phyloP scores from a whole-genome alignment of 2,888 invertebrate species.

The Eupithecia inturbata region DNA sequence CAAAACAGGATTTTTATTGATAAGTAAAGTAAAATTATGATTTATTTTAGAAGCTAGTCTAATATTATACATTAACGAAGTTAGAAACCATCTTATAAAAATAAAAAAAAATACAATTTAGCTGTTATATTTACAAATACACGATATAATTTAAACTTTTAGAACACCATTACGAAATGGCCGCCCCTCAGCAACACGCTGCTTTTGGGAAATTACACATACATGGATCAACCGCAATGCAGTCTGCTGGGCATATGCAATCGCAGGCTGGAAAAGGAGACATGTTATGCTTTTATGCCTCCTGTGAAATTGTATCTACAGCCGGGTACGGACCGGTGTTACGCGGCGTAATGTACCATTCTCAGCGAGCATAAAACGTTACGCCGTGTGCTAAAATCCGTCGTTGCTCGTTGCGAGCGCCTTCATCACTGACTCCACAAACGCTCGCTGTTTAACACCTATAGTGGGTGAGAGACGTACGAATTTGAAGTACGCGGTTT shows the following conservation, averaged over 20 bases:
- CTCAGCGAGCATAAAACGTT: no score
- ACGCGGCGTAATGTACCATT: no score
- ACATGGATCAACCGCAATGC: constrained; percentile 75
- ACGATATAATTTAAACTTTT: constrained; percentile 49
- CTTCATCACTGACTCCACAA: no score
- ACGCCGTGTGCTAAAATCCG: no score
- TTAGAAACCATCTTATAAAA: not conserved
- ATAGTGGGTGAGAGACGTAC: no score
- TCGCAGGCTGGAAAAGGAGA: constrained; percentile 65
- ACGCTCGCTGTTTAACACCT: no score
- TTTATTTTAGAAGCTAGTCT: constrained; percentile 18
- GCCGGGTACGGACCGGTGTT: no score
- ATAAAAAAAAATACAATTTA: constrained; percentile 12
- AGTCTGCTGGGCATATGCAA: constrained; percentile 72
- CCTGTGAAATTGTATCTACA: no score
- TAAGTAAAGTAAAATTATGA: not conserved
- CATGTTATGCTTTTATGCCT: not conserved
- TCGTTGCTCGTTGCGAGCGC: no score
- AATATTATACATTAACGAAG: constrained; percentile 33
- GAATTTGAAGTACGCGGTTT: no score
- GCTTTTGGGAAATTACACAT: constrained; percentile 75
- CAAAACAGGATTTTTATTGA: constrained; percentile 1
- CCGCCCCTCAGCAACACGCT: constrained; percentile 64
- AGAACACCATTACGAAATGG: constrained; percentile 51
- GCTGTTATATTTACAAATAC: constrained; percentile 5